These are phyloP conservation scores for Marronus borbonicus DNA, from an alignment of 2,888 invertebrate species.

Conservation along the genomic window DNA sequence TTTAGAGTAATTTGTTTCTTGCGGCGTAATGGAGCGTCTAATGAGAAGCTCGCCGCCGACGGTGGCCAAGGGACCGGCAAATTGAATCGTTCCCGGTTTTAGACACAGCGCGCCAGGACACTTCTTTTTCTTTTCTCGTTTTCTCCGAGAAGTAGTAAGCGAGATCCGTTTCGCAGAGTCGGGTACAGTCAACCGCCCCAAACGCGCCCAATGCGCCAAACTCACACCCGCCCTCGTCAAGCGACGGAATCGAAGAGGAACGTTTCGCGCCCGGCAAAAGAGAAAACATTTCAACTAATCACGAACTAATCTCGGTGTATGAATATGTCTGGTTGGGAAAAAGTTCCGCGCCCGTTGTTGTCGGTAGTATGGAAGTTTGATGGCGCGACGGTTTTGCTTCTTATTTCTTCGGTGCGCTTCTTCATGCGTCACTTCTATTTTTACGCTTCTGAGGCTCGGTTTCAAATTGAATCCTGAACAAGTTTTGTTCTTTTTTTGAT, in stretches of 20 bases:
- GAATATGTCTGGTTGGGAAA: conserved; percentile 25
- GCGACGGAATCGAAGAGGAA: conserved; percentile 1
- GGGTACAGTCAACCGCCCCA: neutral
- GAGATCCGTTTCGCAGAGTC: conserved; percentile 38
- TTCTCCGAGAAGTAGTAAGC: conserved; percentile 25
- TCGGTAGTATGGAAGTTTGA: conserved; percentile 20
- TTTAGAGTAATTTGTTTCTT: conserved; percentile 71
- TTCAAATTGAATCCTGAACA: conserved; percentile 47
- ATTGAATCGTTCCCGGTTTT: conserved; percentile 69
- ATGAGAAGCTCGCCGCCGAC: conserved; percentile 69
- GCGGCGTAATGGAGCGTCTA: conserved; percentile 71
- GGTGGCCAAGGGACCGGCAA: conserved; percentile 71
- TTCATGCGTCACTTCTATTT: conserved; percentile 29
- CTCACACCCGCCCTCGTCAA: conserved; percentile 20
- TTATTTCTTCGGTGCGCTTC: conserved; percentile 14
- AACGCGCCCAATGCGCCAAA: conserved; percentile 38
- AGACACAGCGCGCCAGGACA: conserved; percentile 61
- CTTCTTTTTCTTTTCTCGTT: conserved; percentile 47
- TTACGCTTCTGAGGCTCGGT: neutral
- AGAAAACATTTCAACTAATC: conserved; percentile 34
- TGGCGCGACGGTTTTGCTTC: conserved; percentile 1
- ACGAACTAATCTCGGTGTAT: conserved; percentile 35
- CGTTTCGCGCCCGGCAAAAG: neutral
- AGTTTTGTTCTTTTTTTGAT: neutral
- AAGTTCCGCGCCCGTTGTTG: conserved; percentile 19